phyloP scores from a whole-genome alignment of 2,113 vertebrate species.

The Arvicanthis niloticus region DNA sequence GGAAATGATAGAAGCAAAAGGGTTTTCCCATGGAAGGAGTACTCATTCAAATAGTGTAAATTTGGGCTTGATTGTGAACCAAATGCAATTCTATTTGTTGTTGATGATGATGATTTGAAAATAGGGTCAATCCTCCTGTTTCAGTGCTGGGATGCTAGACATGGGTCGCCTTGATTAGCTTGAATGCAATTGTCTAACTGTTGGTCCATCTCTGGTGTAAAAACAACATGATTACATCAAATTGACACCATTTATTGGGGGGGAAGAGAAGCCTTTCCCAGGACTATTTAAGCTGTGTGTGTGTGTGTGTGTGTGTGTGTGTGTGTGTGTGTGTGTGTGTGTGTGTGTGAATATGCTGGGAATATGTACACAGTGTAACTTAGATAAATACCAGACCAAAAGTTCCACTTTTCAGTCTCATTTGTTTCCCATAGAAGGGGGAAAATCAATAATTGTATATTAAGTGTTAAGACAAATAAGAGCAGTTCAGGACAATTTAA shows the following conservation, averaged over 20 bases:
- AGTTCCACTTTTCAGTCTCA: conserved; percentile 27
- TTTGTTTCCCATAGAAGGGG: conserved; percentile 53
- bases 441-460: conserved; percentile 49
- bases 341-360: background rate
- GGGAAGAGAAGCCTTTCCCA: conserved; percentile 23
- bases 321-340: background rate
- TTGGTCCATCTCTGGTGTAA: background rate
- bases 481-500: conserved; percentile 58
- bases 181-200: background rate
- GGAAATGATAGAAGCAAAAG: background rate
- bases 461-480: conserved; percentile 55
- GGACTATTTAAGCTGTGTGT: conserved; percentile 4
- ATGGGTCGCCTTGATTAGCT: background rate
- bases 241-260: background rate
- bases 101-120: background rate
- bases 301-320: background rate
- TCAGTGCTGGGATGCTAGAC: background rate
- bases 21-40: background rate
- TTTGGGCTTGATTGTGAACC: background rate
- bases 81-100: background rate
- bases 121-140: background rate
- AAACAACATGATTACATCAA: conserved; percentile 10
- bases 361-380: background rate
- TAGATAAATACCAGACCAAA: background rate
- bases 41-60: conserved; percentile 30